Evolutionary conservation across 2,888 invertebrate species (phyloP).

Genomic region (Lepidochitona cinerea): DNA sequence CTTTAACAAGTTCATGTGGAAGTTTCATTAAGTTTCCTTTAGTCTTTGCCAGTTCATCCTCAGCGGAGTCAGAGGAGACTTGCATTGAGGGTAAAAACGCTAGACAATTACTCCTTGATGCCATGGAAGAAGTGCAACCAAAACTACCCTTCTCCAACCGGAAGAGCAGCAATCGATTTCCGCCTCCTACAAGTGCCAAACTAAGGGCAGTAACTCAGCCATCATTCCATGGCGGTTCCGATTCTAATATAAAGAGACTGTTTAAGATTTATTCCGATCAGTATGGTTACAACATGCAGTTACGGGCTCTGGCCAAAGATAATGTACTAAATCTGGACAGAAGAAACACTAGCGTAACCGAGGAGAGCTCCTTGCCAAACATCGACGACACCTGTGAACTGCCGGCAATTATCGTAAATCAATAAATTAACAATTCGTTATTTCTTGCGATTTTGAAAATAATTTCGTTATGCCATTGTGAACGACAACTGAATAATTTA

Average conservation of each 20-base stretch:
- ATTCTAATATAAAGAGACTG: slow-evolving; percentile 51
- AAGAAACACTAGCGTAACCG: not conserved
- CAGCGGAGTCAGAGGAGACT: slow-evolving; percentile 35
- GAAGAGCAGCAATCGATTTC: slow-evolving; percentile 27
- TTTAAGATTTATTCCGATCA: slow-evolving; percentile 64
- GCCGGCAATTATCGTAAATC: not conserved
- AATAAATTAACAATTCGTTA: no score
- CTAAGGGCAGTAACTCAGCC: slow-evolving; percentile 43
- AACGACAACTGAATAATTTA: no score
- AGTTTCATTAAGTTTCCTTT: slow-evolving; percentile 37
- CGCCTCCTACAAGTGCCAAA: slow-evolving; percentile 55
- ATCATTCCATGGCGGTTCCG: slow-evolving; percentile 30
- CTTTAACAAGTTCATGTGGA: slow-evolving; percentile 38
- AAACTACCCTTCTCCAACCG: slow-evolving; percentile 36
- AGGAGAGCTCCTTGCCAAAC: not conserved
- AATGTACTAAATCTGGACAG: no score
- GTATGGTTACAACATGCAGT: slow-evolving; percentile 28
- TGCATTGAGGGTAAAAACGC: slow-evolving; percentile 47
- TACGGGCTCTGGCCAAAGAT: not conserved
- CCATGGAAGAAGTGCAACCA: slow-evolving; percentile 41
- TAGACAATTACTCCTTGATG: slow-evolving; percentile 46
- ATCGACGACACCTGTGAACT: not conserved
- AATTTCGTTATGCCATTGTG: no score
- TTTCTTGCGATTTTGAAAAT: no score
- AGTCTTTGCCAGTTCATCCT: slow-evolving; percentile 27